Percentiles rank a stretch among this genome's conserved stretches.
phyloP scores from a whole-genome alignment of 1,140 invertebrate species.

The Paramacrobiotus metropolitanus region DNA sequence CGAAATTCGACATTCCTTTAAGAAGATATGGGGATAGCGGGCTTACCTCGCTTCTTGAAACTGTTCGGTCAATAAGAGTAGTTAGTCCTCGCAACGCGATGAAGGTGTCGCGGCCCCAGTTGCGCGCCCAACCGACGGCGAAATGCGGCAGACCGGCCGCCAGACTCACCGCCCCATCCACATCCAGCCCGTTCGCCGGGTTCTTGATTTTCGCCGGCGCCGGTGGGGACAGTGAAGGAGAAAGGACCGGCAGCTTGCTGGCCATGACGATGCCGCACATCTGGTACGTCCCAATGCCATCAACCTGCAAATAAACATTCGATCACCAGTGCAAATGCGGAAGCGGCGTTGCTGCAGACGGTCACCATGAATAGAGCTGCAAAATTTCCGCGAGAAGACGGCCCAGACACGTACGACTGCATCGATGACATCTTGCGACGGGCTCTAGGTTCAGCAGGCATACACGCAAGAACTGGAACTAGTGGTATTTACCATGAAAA shows the following conservation, averaged over 20 bases:
- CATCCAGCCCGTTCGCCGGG: slow-evolving; percentile 21
- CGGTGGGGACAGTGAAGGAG: slow-evolving; percentile 39
- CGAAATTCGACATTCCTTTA: no score
- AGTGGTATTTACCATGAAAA: no score
- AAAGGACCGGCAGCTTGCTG: slow-evolving; percentile 50
- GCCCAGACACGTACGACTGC: no score
- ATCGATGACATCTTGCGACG: no score
- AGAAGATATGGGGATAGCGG: no score
- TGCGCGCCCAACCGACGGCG: slow-evolving; percentile 74
- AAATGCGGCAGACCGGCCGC: slow-evolving; percentile 70
- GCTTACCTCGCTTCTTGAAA: slow-evolving; percentile 53
- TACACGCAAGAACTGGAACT: no score
- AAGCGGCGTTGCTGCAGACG: no score
- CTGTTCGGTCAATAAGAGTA: slow-evolving; percentile 49
- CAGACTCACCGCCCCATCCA: neutral
- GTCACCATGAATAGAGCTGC: no score
- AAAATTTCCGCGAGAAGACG: no score
- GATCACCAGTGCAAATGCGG: slow-evolving; percentile 49
- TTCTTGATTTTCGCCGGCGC: slow-evolving; percentile 27
- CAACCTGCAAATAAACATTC: no score
- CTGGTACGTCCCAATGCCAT: slow-evolving; percentile 65
- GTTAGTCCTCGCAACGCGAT: slow-evolving; percentile 71
- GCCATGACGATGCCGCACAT: slow-evolving; percentile 47
- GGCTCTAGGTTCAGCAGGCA: no score
- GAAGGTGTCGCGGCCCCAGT: slow-evolving; percentile 97